Percentiles rank a stretch among this genome's conserved stretches.
phyloP scores from a whole-genome alignment of 1,140 invertebrate genomes.

The Drosophila paulistorum region DNA sequence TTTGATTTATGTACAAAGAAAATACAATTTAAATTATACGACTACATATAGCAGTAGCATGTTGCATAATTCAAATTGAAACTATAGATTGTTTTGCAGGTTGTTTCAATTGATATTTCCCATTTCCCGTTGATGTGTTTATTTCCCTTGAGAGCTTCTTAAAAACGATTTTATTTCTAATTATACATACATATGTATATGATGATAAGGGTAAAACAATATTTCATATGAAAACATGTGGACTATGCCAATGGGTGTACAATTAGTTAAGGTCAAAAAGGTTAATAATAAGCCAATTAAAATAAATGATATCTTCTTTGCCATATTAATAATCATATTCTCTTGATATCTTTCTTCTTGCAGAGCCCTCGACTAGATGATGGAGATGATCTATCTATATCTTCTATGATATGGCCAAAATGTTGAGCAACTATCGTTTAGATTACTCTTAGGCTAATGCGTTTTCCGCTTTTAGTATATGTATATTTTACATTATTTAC shows the following conservation, averaged over 20 bases:
- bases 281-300: slow-evolving; percentile 63
- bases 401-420: slow-evolving; percentile 8
- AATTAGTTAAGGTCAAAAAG: slow-evolving; percentile 65
- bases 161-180: too few relatives aligned
- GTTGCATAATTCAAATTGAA: neutral
- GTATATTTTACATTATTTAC: slow-evolving; percentile 20
- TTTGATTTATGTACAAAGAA: neutral
- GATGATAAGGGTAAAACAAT: too few relatives aligned
- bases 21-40: neutral
- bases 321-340: slow-evolving; percentile 7
- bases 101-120: too few relatives aligned
- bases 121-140: too few relatives aligned
- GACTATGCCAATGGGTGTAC: neutral
- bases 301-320: slow-evolving; percentile 11
- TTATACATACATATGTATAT: too few relatives aligned
- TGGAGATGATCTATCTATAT: neutral
- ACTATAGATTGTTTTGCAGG: neutral
- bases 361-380: slow-evolving; percentile 31
- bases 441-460: slow-evolving; percentile 15
- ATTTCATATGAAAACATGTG: too few relatives aligned
- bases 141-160: too few relatives aligned
- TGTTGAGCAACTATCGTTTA: slow-evolving; percentile 6
- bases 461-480: slow-evolving; percentile 16
- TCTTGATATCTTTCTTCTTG: slow-evolving; percentile 22
- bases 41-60: neutral